phyloP scores from a whole-genome alignment of 2,797 vertebrate species.

The Channallabes apus region DNA sequence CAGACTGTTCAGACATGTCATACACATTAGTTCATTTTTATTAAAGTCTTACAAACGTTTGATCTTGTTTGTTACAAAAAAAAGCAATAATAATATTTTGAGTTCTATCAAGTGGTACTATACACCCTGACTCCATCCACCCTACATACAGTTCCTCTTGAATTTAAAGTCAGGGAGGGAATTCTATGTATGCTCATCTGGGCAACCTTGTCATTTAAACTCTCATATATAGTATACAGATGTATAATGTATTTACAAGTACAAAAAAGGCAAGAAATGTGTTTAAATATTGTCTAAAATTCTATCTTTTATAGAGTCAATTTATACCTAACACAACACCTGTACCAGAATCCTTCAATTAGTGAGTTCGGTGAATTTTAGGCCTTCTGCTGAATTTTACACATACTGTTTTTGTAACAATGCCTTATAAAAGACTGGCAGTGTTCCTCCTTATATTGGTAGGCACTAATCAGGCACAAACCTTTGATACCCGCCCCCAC shows the following conservation, averaged over 20 bases:
- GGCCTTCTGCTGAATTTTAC: constrained; percentile 70
- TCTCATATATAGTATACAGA: constrained; percentile 83
- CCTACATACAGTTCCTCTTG: constrained; percentile 66
- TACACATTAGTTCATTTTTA: constrained; percentile 81
- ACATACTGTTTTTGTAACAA: constrained; percentile 61
- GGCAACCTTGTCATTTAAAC: constrained; percentile 73
- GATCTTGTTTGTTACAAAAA: constrained; percentile 94
- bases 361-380: constrained; percentile 56
- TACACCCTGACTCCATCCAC: constrained; percentile 70
- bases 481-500: constrained; percentile 68
- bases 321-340: constrained; percentile 47
- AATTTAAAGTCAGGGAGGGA: constrained; percentile 72
- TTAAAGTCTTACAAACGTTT: constrained; percentile 99
- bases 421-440: constrained; percentile 81
- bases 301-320: constrained; percentile 72
- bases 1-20: constrained; percentile 40
- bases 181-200: constrained; percentile 72
- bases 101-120: constrained; percentile 77
- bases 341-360: constrained; percentile 45
- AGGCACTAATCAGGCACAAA: constrained; percentile 96
- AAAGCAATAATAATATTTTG: constrained; percentile 71
- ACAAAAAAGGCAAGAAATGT: constrained; percentile 71
- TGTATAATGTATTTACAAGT: constrained; percentile 93
- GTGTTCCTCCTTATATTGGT: constrained; percentile 77
- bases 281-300: constrained; percentile 72